These are phyloP conservation scores for Intellagama lesueurii DNA, from an alignment of 2,797 vertebrate species.

Conservation along the genomic window DNA sequence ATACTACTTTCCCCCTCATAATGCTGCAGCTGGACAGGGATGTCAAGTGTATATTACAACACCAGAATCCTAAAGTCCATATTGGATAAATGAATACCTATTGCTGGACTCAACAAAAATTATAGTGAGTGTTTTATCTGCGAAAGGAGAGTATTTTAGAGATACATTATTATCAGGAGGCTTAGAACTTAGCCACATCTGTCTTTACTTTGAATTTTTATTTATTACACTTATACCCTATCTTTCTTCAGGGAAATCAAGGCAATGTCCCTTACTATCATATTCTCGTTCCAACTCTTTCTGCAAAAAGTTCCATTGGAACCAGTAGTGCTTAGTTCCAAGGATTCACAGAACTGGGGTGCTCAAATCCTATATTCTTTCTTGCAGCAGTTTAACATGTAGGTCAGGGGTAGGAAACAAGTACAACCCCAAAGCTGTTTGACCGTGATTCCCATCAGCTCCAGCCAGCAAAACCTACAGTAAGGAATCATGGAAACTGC, in stretches of 20 bases:
- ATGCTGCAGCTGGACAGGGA: conserved; percentile 11
- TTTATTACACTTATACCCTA: neutral
- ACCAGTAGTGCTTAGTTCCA: neutral
- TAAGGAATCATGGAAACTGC: neutral
- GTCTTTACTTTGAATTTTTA: neutral
- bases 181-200: neutral
- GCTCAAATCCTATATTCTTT: neutral
- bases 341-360: neutral
- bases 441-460: neutral
- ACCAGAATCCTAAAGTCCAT: neutral
- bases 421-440: neutral
- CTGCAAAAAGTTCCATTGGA: neutral
- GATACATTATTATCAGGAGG: neutral
- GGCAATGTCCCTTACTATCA: too few relatives aligned
- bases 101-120: neutral
- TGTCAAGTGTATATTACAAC: conserved; percentile 9
- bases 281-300: too few relatives aligned
- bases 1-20: conserved; percentile 69
- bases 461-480: neutral
- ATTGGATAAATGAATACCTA: neutral
- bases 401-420: neutral
- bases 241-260: neutral
- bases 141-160: neutral
- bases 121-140: neutral
- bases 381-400: neutral